These are phyloP conservation scores for Brachyalestes nurse DNA, from an alignment of 2,797 vertebrate species.

Conservation along the genomic window DNA sequence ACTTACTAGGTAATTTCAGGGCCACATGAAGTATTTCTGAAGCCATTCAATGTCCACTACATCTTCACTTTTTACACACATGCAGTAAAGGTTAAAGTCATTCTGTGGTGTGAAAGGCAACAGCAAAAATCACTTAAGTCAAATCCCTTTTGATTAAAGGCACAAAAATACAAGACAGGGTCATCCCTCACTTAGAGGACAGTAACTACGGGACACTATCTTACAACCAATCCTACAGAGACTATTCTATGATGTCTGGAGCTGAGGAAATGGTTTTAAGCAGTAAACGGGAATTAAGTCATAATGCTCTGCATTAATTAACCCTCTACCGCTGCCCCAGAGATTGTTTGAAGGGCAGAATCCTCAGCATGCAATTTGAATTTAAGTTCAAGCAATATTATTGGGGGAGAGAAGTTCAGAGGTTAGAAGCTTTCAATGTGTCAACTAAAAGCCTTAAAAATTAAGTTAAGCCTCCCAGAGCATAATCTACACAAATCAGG, in stretches of 20 bases:
- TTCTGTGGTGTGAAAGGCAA: constrained; percentile 1
- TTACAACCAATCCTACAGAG: constrained; percentile 12
- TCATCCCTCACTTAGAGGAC: constrained; percentile 13
- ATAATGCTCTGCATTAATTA: constrained; percentile 40
- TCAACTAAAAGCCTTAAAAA: constrained; percentile 43
- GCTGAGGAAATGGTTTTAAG: constrained; percentile 25
- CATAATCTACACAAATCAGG: constrained; percentile 37
- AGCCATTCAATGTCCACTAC: background rate
- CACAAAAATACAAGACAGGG: constrained; percentile 19
- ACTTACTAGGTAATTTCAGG: background rate
- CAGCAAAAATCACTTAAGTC: constrained; percentile 40
- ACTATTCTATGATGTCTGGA: constrained; percentile 17
- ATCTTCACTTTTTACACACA: constrained; percentile 12
- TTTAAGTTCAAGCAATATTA: constrained; percentile 27
- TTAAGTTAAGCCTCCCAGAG: constrained; percentile 27
- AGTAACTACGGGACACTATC: constrained; percentile 26
- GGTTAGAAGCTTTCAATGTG: constrained; percentile 28
- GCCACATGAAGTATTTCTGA: background rate
- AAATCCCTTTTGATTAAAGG: constrained; percentile 25
- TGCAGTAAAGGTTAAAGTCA: background rate
- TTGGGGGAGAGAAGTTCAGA: constrained; percentile 40
- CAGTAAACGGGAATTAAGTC: constrained; percentile 14
- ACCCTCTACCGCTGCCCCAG: constrained; percentile 30
- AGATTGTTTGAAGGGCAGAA: constrained; percentile 13
- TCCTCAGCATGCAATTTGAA: constrained; percentile 32